Evolutionary conservation across 2,797 vertebrate genomes (phyloP), one percentile per base, ranked within the genome.

Genomic region (Pangasius larnaudii): DNA sequence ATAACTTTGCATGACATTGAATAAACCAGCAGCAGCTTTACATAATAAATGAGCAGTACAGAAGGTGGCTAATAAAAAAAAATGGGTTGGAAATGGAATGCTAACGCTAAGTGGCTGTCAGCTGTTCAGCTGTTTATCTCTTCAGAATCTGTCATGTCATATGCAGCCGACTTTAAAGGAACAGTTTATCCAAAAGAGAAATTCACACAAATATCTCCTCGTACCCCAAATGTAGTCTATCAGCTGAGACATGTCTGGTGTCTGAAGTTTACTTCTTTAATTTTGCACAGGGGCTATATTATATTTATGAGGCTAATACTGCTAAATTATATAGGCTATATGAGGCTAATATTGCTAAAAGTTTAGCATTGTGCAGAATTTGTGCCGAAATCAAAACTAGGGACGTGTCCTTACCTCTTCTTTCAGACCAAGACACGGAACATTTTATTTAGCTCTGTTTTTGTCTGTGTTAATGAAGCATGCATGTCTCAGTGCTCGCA

Each of bases 1-100:
- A 85, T 69, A 91, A 82, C n/a, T 83, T 84, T 84, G 67, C 74
- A 86, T 84, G 78, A 53, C 42, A 84, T 27, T 75, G 77, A 63
- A 36, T 87, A 61, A 88, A 59, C 69, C 33, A 5, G 83, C 51
- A 46, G 85, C 75, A 69, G 61, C 85, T 85, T 91, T 72, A 67
- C 75, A 85, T 87, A 87, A 87, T 87, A 61, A 88, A 88, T 78
- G 65, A 81, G 46, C 13, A 0, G 18, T 59, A 53, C 53, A 88
- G 56, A 53, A 75, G 77, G 77, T 36, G 42, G n/a, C 36, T 61
- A 85, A 81, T 85, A 42, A 88, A 75, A 33, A 49, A 13, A 72
- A 19, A 49, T 24, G 19, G 8, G 42, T 27, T 49, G 36, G 42
- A 81, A 59, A 74, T 61, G 27, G 5, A 82, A 74, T 36, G 74